Conservation (phyloP, 2,797 vertebrate genomes). For the Hypotaenidia okinawae region DNA sequence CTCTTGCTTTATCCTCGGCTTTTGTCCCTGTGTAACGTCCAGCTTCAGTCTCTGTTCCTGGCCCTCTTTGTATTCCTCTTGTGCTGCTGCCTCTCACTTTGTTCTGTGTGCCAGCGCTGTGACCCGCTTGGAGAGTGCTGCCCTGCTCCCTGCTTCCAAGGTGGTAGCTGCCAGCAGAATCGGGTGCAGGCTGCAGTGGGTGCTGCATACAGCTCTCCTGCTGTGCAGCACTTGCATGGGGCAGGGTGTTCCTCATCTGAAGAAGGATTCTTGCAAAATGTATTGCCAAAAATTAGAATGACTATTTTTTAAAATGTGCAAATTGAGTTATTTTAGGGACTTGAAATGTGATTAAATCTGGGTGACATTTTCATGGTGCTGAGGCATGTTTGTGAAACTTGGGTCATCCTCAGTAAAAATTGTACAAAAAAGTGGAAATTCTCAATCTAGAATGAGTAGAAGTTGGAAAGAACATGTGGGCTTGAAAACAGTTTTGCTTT, state of each 20-base stretch:
- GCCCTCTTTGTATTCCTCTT: not conserved
- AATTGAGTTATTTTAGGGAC: not conserved
- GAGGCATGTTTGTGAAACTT: not conserved
- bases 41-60: not conserved
- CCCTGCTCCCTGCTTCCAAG: not conserved
- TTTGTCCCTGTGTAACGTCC: constrained; percentile 7
- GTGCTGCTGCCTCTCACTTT: not conserved
- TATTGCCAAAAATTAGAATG: not conserved
- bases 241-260: not conserved
- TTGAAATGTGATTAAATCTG: not conserved
- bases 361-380: not conserved
- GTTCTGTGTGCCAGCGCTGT: not conserved
- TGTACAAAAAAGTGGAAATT: not conserved
- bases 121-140: not conserved
- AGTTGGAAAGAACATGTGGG: not conserved
- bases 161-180: not conserved
- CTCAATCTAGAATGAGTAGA: not conserved
- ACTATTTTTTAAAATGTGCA: not conserved
- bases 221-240: rapidly evolving
- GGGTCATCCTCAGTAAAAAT: not conserved
- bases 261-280: not conserved
- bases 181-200: not conserved
- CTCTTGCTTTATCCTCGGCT: not conserved
- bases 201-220: not conserved
- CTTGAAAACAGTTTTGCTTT: constrained; percentile 7